Base-by-base conservation (phyloP, 2,113 vertebrate genomes). In the Myotis lucifugus region DNA sequence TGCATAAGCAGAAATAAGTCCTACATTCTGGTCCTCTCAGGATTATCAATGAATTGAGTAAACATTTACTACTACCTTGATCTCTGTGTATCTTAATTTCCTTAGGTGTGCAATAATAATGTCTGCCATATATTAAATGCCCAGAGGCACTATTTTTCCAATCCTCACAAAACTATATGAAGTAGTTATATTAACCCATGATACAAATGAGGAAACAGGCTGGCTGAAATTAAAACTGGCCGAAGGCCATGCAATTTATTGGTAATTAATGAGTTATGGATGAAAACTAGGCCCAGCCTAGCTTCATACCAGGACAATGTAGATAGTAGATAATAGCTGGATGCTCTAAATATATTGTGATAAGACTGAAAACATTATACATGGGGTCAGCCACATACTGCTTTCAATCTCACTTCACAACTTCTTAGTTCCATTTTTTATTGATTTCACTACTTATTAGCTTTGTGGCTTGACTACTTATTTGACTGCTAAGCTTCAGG, bases 301-400 rank as follows among this genome's bases (percentile, higher is more conserved):
- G 67, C 15, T 74, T 82, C 67, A 88, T 82, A 82, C 56, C 15
- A 73, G 29, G 25, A 56, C 32, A 94, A 84, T 37, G 56, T 50
- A 84, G 23, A 83, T 34, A 21, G 21, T 54, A 83, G 29, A 32
- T 76, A 34, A 89, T 59, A 77, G 21, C 61, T 69, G 17, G 29
- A 76, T 67, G 37, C 29, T 56, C 0, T 21, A 74, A 72, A 72
- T 48, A 78, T 32, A n/a, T 42, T 54, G 59, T 59, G 32, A 59
- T 56, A 46, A 89, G 59, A 72, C 17, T 93, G 13, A 87, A 87
- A 84, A 66, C 48, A 89, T 48, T 94, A 83, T 76, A 13, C 40
- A 23, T 37, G 23, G 23, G 23, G 17, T 56, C 56, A 76, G 69
- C 66, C 56, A 84, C 59, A 83, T 69, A 79, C 5, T 76, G 15